Percentiles rank a stretch among this genome's conserved stretches.
These are phyloP conservation scores for Piaya cayana DNA, from an alignment of 2,113 vertebrate genomes.

Conservation along the genomic window DNA sequence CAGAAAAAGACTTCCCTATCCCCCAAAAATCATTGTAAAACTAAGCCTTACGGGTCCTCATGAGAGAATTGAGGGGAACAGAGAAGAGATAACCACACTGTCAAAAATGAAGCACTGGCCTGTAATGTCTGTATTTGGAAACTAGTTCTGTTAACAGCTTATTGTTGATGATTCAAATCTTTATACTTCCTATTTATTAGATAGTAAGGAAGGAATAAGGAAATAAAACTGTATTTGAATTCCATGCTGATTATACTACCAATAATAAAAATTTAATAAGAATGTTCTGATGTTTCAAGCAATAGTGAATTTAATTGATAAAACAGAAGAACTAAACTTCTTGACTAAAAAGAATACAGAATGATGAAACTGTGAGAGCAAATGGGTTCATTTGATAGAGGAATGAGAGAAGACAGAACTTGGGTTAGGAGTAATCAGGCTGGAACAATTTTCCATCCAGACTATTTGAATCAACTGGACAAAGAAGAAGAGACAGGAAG, in stretches of 20 bases:
- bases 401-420: not conserved
- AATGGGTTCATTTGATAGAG: not conserved
- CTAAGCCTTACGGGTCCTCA: not conserved
- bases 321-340: not conserved
- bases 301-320: not conserved
- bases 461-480: not conserved
- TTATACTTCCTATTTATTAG: too few relatives aligned
- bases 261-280: not conserved
- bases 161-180: not conserved
- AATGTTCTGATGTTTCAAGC: not conserved
- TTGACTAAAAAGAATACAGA: not conserved
- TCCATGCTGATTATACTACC: not conserved
- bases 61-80: not conserved
- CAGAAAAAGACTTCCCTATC: not conserved
- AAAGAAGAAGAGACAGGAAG: not conserved
- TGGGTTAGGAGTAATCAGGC: not conserved
- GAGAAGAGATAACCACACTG: not conserved
- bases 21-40: not conserved
- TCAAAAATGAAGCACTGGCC: not conserved
- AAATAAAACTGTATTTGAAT: too few relatives aligned
- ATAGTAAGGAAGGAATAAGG: too few relatives aligned
- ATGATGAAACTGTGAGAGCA: not conserved
- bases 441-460: not conserved
- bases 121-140: not conserved
- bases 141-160: not conserved